Conservation (phyloP, 2,797 vertebrate genomes). For the Thalassophryne amazonica region DNA sequence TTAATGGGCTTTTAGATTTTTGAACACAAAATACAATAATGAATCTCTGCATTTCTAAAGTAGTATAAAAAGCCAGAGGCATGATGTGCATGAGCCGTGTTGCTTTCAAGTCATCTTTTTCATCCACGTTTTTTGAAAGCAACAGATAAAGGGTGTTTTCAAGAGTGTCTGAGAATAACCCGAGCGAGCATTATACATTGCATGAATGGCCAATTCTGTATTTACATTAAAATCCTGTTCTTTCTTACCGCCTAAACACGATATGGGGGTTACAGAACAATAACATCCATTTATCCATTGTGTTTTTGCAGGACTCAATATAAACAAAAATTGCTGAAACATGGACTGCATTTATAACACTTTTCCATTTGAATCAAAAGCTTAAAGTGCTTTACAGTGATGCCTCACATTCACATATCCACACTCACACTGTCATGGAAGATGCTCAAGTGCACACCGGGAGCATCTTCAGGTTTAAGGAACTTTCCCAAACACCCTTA, state of each 20-base stretch:
- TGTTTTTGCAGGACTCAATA: conserved; percentile 9
- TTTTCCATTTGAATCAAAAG: too few relatives aligned
- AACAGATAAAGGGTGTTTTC: background rate
- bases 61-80: conserved; percentile 1
- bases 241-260: background rate
- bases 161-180: conserved; percentile 8
- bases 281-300: background rate
- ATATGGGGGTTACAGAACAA: conserved; percentile 6
- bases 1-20: background rate
- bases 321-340: conserved; percentile 9
- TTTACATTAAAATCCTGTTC: conserved; percentile 15
- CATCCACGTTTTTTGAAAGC: conserved; percentile 21
- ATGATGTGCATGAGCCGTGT: conserved; percentile 1
- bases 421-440: too few relatives aligned
- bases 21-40: conserved; percentile 1
- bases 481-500: too few relatives aligned
- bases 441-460: too few relatives aligned
- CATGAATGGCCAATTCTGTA: conserved; percentile 15
- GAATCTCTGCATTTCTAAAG: background rate
- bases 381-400: too few relatives aligned
- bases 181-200: conserved; percentile 21
- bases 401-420: too few relatives aligned
- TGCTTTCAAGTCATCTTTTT: conserved; percentile 17
- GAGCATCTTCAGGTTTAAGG: too few relatives aligned
- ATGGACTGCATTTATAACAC: too few relatives aligned